Evolutionary conservation across 1,140 invertebrate genomes (phyloP), one percentile per base, ranked within the genome.

Genomic region (Euura saliciscinereae): DNA sequence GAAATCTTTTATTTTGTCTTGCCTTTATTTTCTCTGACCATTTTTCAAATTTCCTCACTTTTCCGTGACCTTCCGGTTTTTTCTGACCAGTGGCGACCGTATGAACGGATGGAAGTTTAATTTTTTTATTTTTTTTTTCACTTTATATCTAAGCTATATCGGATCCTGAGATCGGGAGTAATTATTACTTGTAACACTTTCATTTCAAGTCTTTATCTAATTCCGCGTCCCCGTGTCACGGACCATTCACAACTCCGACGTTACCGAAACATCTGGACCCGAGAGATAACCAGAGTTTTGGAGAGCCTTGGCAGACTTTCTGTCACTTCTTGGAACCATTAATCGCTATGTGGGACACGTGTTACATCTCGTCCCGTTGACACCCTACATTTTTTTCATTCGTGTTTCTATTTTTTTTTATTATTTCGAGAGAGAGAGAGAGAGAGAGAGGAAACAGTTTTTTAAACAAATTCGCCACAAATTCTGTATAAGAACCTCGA

Each of bases 221-320:
- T 59, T 59, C 51, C 46, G 45, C 2, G 44, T 70, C 28, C 28
- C 28, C 28, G n/a, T 69, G 69, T 64, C 65, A 64, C 69, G n/a
- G 28, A 64, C 51, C 51, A 59, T 59, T 59, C 51, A 59, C 51
- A 59, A 28, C 51, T 59, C 28, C 28, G 28, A 28, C 28, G 28
- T 28, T 28, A 28, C 28, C 28, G 51, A n/a, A 59, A 59, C 51
- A 59, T 59, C 51, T 59, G 51, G 51, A 59, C 51, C 28, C 51
- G 13, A n/a, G 51, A 59, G 51, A 59, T 59, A 59, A 59, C 51
- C 51, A 8, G 51, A 4, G 51, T 59, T 59, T 59, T 8, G 51
- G 51, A 4, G 51, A 59, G 51, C 13, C 51, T 59, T 59, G 51
- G 51, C 51, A 59, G 51, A 59, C 51, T 59, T 59, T 28, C 8